Base-by-base conservation (phyloP, 2,797 vertebrate species). In the Cyclopterus lumpus region DNA sequence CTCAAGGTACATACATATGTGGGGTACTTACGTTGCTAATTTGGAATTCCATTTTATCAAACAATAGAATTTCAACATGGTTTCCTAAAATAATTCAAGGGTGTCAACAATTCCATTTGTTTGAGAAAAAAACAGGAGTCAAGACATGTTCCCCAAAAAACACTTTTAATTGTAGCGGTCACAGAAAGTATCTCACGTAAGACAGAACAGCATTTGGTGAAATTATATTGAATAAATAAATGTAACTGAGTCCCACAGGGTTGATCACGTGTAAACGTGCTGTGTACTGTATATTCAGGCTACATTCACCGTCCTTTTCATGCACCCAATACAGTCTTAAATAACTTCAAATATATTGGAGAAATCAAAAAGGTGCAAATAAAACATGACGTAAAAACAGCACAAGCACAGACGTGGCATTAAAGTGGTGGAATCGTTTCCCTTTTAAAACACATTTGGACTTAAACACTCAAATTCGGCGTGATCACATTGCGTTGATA, bases 171-270 rank as follows among this genome's bases (percentile, higher is more conserved):
- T 88, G 76, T 46, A 81, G 81, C 85, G 87, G 79, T 88, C 88
- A 92, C 85, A 92, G 84, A 88, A 65, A 81, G 75, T 62, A 53
- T 59, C 60, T 91, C 60, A 84, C 82, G 81, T 77, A 80, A 87
- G 86, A 91, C 86, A 92, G 75, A 91, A 93, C 88, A 92, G 87
- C 80, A 90, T 93, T 89, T 89, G 82, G 77, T 91, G 84, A 94
- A 93, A 72, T 88, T 62, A 89, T 81, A 88, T 82, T 63, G 84
- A 94, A 95, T 95, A 95, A 95, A 95, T 95, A 94, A 92, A 89
- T 86, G 80, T 65, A 91, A 90, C 69, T 61, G 82, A 90, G 82
- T 89, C 93, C 89, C 86, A 91, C 86, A 88, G 81, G 83, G 82
- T 86, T 68, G 67, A 88, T 86, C 82, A 83, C 62, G 75, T 16